A percentile compares a stretch with the other conserved stretches of the same genome.
Evolutionary conservation across 2,797 vertebrate species (phyloP).

Genomic region (Catamblyrhynchus diadema): DNA sequence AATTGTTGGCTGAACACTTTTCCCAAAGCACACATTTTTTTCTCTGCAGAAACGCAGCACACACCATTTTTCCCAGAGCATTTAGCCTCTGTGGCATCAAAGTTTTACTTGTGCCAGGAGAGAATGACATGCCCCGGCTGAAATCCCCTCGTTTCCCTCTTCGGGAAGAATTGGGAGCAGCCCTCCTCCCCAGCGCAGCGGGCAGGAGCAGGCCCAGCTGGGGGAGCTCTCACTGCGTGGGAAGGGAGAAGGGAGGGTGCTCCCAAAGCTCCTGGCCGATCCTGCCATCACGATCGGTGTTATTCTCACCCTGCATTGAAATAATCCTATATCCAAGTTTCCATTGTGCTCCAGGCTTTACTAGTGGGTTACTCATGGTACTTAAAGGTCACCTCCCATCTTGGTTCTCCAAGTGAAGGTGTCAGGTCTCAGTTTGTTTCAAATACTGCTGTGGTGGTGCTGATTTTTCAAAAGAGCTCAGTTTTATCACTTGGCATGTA

Average conservation of each 20-base stretch:
- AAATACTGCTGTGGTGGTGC: not conserved
- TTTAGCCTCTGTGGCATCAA: not conserved
- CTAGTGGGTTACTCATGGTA: accelerated
- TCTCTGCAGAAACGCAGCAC: not conserved
- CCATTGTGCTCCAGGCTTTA: not conserved
- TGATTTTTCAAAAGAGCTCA: not conserved
- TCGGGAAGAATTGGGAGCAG: accelerated
- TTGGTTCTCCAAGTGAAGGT: not conserved
- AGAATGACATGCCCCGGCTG: accelerated
- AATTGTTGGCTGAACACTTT: not conserved
- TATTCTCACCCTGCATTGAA: accelerated
- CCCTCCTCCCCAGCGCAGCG: accelerated
- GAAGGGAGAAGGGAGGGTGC: not conserved
- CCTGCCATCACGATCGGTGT: accelerated
- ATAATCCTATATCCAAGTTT: not conserved
- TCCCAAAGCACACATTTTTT: not conserved
- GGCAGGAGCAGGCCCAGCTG: not conserved
- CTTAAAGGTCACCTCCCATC: not conserved
- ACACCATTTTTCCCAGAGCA: not conserved
- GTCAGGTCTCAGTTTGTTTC: not conserved
- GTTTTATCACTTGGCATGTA: not conserved
- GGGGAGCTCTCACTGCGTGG: not conserved
- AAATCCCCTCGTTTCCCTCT: not conserved
- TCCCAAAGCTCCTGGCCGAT: not conserved
- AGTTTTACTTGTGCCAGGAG: not conserved